Evolutionary conservation across 2,113 vertebrate species (phyloP), one percentile per base, ranked within the genome.

Genomic region (Butastur rufipennis): DNA sequence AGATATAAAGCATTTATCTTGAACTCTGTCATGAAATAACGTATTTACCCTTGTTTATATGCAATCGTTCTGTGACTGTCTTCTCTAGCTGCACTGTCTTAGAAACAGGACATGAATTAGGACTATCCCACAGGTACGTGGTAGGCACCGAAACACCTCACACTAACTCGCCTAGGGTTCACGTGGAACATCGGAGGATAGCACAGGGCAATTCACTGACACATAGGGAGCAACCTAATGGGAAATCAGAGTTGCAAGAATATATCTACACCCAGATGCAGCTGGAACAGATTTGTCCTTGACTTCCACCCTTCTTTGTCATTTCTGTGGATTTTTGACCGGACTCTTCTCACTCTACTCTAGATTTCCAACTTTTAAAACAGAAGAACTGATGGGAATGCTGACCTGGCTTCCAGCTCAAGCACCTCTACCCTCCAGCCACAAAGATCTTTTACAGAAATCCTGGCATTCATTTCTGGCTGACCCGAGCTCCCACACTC

Each of bases 71-170:
- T 56, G 45, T 19, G 63, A 40, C 55, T 17, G n/a, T 6, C 75
- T 77, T 73, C 75, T 77, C 68, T 14, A 83, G 16, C 20, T 20
- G 8, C 50, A 48, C 13, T 48, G 21, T 18, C 34, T 50, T 70
- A 65, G 47, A n/a, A 85, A 34, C 11, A 40, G n/a, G 47, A 43
- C 15, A 26, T 9, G 15, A 59, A 43, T 8, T 3, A 16, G 31
- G 34, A 36, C 31, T 26, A 32, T 32, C 45, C 56, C 70, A 58
- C 0, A 0, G 27, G 11, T 20, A 16, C 4, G 5, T 11, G 21
- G 45, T 4, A 83, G 43, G 13, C 43, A 91, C 45, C 6, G 7
- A n/a, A 91, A 52, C 13, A 5, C 29, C 20, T 75, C 63, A 25
- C 4, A 7, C 36, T 56, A 43, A 31, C 45, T n/a, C 7, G 3